Conservation (phyloP, 2,113 vertebrate genomes). For the Sylvietta virens region DNA sequence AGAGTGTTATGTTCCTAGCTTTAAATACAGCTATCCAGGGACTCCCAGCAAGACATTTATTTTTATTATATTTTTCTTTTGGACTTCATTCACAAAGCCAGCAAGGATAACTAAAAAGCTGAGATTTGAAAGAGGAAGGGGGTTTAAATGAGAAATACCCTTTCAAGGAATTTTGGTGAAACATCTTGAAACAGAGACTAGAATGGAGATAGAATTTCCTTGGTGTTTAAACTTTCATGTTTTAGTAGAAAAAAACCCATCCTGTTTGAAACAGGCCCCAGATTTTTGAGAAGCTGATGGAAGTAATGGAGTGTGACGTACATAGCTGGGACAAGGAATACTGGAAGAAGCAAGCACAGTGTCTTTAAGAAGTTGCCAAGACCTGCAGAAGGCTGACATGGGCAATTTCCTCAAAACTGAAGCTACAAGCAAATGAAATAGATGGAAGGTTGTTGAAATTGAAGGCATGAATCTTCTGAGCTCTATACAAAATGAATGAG, state of each 20-base stretch:
- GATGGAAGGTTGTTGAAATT: neutral
- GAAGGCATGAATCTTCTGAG: neutral
- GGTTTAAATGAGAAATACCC: neutral
- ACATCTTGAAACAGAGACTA: neutral
- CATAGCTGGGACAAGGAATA: constrained; percentile 13
- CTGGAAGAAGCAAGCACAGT: neutral
- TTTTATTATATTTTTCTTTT: constrained; percentile 52
- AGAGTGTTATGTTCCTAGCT: constrained; percentile 14
- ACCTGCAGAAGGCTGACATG: neutral
- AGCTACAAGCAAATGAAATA: neutral
- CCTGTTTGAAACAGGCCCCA: constrained; percentile 3
- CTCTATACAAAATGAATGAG: neutral
- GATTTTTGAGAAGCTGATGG: neutral
- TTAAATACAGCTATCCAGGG: constrained; percentile 43
- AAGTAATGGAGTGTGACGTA: constrained; percentile 28
- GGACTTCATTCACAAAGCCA: neutral
- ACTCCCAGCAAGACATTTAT: neutral
- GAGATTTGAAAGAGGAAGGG: neutral
- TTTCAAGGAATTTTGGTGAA: constrained; percentile 37
- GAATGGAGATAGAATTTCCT: neutral
- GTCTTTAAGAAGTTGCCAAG: constrained; percentile 25
- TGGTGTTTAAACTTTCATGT: neutral
- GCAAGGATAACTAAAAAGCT: constrained; percentile 11
- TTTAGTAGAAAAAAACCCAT: neutral
- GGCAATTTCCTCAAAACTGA: neutral